phyloP scores from a whole-genome alignment of 2,797 vertebrate species.

The Lemur catta region DNA sequence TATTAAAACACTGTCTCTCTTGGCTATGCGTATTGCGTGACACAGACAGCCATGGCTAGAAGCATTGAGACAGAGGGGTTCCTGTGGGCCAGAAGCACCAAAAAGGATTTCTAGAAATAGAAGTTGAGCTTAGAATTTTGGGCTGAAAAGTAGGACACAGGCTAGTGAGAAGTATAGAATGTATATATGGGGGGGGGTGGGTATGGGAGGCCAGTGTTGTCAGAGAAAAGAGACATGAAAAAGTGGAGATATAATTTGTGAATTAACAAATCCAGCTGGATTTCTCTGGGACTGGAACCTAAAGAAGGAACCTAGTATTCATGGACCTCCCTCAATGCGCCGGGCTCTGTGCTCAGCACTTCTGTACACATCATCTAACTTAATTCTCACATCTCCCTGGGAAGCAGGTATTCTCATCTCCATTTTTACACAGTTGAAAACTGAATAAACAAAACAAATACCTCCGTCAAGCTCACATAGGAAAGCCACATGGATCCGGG shows the following conservation, averaged over 20 bases:
- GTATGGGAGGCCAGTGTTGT: not conserved
- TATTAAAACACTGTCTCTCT: not conserved
- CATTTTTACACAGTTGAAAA: not conserved
- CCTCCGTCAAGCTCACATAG: not conserved
- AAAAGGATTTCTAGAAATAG: not conserved
- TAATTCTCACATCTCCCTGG: not conserved
- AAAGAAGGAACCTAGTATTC: not conserved
- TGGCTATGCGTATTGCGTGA: not conserved
- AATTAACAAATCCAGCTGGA: not conserved
- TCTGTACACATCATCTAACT: not conserved
- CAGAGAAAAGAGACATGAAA: not conserved
- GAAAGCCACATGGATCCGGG: not conserved
- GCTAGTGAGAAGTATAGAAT: not conserved
- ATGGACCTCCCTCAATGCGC: not conserved
- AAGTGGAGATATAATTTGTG: not conserved
- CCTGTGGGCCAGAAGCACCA: not conserved
- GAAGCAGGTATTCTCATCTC: not conserved
- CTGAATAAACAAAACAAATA: not conserved
- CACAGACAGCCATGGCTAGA: not conserved
- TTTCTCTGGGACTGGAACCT: not conserved
- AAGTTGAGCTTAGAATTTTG: not conserved
- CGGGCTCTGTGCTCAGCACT: not conserved
- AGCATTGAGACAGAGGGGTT: not conserved
- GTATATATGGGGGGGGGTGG: not conserved
- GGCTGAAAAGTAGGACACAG: not conserved